Evolutionary conservation across 2,797 vertebrate genomes (phyloP).

Genomic region (Ptychadena robeensis): DNA sequence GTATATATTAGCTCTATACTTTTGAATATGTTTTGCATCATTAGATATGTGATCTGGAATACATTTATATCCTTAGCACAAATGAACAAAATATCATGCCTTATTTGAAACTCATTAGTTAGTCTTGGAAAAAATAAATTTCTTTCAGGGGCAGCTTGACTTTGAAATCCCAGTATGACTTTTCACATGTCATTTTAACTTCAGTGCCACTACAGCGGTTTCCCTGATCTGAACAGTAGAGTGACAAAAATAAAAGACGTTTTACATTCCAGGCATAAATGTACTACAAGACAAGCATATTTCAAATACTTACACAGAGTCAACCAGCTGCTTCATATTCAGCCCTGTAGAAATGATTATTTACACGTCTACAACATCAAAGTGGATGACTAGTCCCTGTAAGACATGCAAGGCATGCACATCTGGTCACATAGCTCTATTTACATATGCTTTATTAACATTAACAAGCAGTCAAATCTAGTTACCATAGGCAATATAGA

Average conservation of each 20-base stretch:
- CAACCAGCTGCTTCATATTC: background rate
- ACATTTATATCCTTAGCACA: constrained; percentile 52
- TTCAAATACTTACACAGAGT: background rate
- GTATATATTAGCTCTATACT: background rate
- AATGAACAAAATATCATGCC: constrained; percentile 49
- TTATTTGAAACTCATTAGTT: constrained; percentile 45
- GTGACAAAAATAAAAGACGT: background rate
- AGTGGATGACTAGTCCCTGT: background rate
- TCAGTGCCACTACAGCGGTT: background rate
- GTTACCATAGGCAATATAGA: background rate
- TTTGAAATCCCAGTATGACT: constrained; percentile 9
- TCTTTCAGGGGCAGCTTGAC: constrained; percentile 11
- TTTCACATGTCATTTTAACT: constrained; percentile 7
- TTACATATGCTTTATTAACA: background rate
- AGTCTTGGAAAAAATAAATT: constrained; percentile 6
- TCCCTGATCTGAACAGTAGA: background rate
- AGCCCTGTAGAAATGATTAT: background rate
- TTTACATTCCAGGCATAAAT: background rate
- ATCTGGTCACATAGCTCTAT: background rate
- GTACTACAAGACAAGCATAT: background rate
- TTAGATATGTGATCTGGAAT: constrained; percentile 43
- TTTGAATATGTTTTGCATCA: background rate
- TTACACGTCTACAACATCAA: background rate
- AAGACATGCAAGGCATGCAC: background rate
- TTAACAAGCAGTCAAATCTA: background rate